These are phyloP conservation scores for Platycercus adscitus DNA, from an alignment of 2,113 vertebrate genomes.

Conservation along the genomic window DNA sequence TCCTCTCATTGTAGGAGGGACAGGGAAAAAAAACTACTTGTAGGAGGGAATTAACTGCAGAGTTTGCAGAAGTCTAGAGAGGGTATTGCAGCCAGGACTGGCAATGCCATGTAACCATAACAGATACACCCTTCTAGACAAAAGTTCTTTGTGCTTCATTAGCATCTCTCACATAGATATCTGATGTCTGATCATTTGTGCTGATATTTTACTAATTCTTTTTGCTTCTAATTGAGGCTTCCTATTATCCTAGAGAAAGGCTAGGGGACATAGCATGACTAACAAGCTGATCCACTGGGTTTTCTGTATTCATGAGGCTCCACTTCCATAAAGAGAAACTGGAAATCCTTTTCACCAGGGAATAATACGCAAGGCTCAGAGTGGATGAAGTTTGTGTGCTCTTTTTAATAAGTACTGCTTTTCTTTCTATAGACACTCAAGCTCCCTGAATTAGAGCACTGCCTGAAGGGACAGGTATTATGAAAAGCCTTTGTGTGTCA, in stretches of 20 bases:
- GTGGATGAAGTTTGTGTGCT: constrained; percentile 32
- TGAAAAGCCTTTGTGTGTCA: constrained; percentile 37
- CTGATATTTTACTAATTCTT: background rate
- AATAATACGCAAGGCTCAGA: background rate
- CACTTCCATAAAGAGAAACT: background rate
- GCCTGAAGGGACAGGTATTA: constrained; percentile 58
- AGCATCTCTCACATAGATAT: background rate
- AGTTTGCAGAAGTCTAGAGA: background rate
- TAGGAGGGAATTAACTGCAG: background rate
- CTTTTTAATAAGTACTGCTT: constrained; percentile 25
- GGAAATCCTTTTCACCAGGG: constrained; percentile 9
- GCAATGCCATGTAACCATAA: background rate
- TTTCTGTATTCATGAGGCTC: constrained; percentile 45
- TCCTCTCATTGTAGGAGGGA: background rate
- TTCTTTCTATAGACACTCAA: constrained; percentile 15
- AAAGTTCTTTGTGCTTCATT: background rate
- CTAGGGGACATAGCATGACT: background rate
- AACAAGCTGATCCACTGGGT: constrained; percentile 17
- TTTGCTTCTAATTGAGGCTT: background rate
- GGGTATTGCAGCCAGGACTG: background rate
- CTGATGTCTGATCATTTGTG: background rate
- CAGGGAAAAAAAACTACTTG: background rate
- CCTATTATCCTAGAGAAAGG: background rate
- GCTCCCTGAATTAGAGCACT: constrained; percentile 6
- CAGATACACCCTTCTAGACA: background rate